Base-by-base conservation (phyloP, 2,888 invertebrate species). In the Hydroisotoma schaefferi region DNA sequence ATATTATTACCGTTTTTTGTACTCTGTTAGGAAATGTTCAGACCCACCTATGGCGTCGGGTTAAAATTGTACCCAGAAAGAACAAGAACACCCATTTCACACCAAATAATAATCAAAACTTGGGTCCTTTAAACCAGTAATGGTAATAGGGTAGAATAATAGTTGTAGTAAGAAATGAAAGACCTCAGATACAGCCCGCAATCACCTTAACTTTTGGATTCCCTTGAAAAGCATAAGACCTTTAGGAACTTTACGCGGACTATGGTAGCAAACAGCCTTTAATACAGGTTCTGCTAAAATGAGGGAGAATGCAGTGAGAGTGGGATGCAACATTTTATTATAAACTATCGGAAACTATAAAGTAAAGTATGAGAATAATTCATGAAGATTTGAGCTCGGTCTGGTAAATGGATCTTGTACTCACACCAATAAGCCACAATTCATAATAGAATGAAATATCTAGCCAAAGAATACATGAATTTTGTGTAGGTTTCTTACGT, bases 301-400 rank as follows among this genome's bases (percentile, higher is more conserved):
- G n/a, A n/a, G n/a, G n/a, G n/a, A n/a, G n/a, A n/a, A n/a, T n/a
- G n/a, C n/a, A n/a, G n/a, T n/a, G n/a, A n/a, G n/a, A n/a, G n/a
- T n/a, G n/a, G n/a, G n/a, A n/a, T n/a, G n/a, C n/a, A n/a, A n/a
- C n/a, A n/a, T n/a, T n/a, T n/a, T n/a, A n/a, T n/a, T n/a, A n/a
- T n/a, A n/a, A n/a, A n/a, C n/a, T n/a, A n/a, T n/a, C n/a, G n/a
- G n/a, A n/a, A n/a, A n/a, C n/a, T n/a, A n/a, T n/a, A 15, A 15
- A 6, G n/a, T 51, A 28, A 60, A 55, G 53, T 53, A 57, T 6
- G 52, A 49, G 62, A 63, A 63, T 63, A 63, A 63, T 63, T 63
- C 63, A 63, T 63, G 63, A n/a, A n/a, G n/a, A 63, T 63, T 63
- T 59, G 51, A 56, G 23, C 52, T 20, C 47, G 59, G 59, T 63